phyloP scores from a whole-genome alignment of 1,140 invertebrate genomes.

The Drosophila saltans region DNA sequence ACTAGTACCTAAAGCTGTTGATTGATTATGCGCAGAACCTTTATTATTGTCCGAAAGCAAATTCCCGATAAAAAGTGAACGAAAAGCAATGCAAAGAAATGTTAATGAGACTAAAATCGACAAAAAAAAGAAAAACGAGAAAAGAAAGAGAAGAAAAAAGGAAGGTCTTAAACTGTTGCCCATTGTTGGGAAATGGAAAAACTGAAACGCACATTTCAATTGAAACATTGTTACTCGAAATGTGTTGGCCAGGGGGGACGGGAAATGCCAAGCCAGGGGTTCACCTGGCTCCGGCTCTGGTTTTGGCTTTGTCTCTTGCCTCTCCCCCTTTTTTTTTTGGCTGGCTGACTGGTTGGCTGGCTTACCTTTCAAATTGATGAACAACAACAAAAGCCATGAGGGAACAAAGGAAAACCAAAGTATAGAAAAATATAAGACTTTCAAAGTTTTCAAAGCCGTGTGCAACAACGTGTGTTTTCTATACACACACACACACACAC shows the following conservation, averaged over 20 bases:
- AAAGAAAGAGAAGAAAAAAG: slow-evolving; percentile 2
- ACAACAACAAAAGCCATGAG: slow-evolving; percentile 72
- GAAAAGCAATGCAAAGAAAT: slow-evolving; percentile 8
- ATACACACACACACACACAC: neutral
- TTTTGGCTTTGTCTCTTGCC: neutral
- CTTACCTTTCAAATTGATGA: slow-evolving; percentile 80
- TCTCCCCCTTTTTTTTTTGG: neutral
- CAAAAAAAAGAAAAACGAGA: neutral
- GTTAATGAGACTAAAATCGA: slow-evolving; percentile 21
- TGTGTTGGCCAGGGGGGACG: slow-evolving; percentile 21
- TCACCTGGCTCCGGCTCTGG: neutral
- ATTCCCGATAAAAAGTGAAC: neutral
- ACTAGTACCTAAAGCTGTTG: neutral
- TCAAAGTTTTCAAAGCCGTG: slow-evolving; percentile 64
- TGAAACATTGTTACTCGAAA: slow-evolving; percentile 43
- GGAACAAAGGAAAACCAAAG: slow-evolving; percentile 72
- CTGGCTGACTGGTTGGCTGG: slow-evolving; percentile 25
- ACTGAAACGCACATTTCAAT: slow-evolving; percentile 54
- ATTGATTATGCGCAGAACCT: neutral
- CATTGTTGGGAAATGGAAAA: slow-evolving; percentile 7
- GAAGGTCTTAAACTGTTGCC: slow-evolving; percentile 7
- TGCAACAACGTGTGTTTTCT: slow-evolving; percentile 63
- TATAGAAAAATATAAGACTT: slow-evolving; percentile 69
- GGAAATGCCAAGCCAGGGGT: slow-evolving; percentile 19
- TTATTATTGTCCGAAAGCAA: neutral